Base-by-base conservation (phyloP, 1,140 invertebrate species). In the Harlomillsia oculata region DNA sequence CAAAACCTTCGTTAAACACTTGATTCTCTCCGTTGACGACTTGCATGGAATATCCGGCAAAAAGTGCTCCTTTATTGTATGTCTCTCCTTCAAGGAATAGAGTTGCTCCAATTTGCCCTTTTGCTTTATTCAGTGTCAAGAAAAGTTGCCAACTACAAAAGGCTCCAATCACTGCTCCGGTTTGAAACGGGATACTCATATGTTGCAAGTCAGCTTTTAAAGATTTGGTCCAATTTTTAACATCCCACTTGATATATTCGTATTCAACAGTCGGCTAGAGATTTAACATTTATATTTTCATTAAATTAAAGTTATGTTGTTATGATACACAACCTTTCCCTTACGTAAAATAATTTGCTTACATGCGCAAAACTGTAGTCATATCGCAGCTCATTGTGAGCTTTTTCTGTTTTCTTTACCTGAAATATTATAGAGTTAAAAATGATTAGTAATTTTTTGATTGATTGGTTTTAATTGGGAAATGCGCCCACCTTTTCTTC, bases 211-310 rank as follows among this genome's bases (percentile, higher is more conserved):
- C 32, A 2, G 32, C 8, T 16, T 39, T 50, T 16, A 50, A n/a
- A 14, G 32, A 32, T 16, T 37, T 23, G 2, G 30, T 39, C 48
- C 30, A 50, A 26, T 50, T 39, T n/a, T 23, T 16, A 13, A 50
- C 34, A 50, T 25, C 5, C 13, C 36, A 14, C 3, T 39, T 30
- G 16, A 50, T 23, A n/a, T 37, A 16, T 16, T 37, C 20, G 16
- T n/a, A 50, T 25, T 50, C 18, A 2, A 39, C 30, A 16, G 48
- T 50, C 18, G 48, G 48, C 48, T 50, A n/a, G 5, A 44, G 6
- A 44, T n/a, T n/a, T n/a, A n/a, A n/a, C n/a, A n/a, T n/a, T n/a
- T n/a, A n/a, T n/a, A n/a, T n/a, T n/a, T n/a, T n/a, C n/a, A n/a
- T n/a, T n/a, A n/a, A n/a, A n/a, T n/a, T n/a, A n/a, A n/a, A n/a